Percentiles rank a stretch among this genome's conserved stretches.
phyloP scores from a whole-genome alignment of 2,113 vertebrate species.

The Emydura subglobosa region DNA sequence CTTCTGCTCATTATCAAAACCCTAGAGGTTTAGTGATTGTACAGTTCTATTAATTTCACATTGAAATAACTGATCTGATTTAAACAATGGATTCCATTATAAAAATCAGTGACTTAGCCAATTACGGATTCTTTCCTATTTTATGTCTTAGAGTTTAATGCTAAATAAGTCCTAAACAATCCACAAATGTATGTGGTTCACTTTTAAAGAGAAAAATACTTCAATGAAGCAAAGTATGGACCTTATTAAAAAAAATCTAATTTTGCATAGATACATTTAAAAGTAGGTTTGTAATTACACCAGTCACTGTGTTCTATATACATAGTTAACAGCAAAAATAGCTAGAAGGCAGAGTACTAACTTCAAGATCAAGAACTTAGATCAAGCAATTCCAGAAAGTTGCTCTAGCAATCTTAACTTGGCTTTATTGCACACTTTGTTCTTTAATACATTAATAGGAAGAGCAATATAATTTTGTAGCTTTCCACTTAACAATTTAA shows the following conservation, averaged over 20 bases:
- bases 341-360: not conserved
- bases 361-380: not conserved
- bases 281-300: not conserved
- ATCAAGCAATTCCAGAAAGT: not conserved
- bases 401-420: not conserved
- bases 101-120: not conserved
- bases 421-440: not conserved
- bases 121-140: not conserved
- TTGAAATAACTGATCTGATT: not conserved
- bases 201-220: not conserved
- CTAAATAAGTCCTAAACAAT: not conserved
- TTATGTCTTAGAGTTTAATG: not conserved
- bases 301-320: not conserved
- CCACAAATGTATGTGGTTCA: not conserved
- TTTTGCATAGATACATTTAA: not conserved
- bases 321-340: not conserved
- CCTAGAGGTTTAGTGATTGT: not conserved
- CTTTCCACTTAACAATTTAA: not conserved
- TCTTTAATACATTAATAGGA: not conserved
- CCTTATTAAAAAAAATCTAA: not conserved
- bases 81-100: not conserved
- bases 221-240: not conserved
- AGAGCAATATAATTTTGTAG: not conserved
- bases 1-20: not conserved
- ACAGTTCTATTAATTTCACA: not conserved